Base-by-base conservation (phyloP, 2,888 invertebrate species). In the Cheilosia grossa region DNA sequence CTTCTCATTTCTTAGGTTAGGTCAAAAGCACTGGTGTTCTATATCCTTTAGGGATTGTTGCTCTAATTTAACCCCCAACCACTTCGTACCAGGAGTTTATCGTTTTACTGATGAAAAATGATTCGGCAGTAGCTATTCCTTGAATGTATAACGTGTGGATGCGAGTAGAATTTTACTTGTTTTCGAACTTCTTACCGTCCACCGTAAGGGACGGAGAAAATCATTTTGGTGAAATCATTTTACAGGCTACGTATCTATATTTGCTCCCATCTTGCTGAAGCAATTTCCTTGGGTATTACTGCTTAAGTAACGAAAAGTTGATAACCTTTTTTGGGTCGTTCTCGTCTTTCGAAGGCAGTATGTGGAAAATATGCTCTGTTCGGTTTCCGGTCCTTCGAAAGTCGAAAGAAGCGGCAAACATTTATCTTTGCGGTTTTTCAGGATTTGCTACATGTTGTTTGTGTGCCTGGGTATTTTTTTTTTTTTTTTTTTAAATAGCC, bases 11-110 rank as follows among this genome's bases (percentile, higher is more conserved):
- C 80, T 85, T 81, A 85, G 80, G 83, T 80, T 85, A 85, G 85
- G 85, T 85, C 85, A 85, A 85, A 85, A 85, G 64, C 85, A 85
- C 70, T 72, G 75, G 72, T 67, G 67, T 56, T 63, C 81, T 56
- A 72, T 67, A 72, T 81, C 75, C 75, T 56, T 67, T 33, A 75
- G 75, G 75, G 37, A 59, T 81, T 61, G 70, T 61, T 80, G 61
- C 75, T 72, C 75, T 63, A 75, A 70, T 73, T 78, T 82, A 73
- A 63, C 73, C 63, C 44, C 63, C 7, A 24, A 21, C 5, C 51
- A 21, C 21, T 13, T 56, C 54, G 15, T 56, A 54, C 10, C 13
- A 1, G 21, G n/a, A 27, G 47, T 56, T 40, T 40, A 66, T 54
- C 54, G 67, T 73, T 49, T 56, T 61, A 33, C 56, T 56, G 61